Percentiles rank a stretch among this genome's conserved stretches.
phyloP scores from a whole-genome alignment of 2,888 invertebrate genomes.

The Yponomeuta sedellus region DNA sequence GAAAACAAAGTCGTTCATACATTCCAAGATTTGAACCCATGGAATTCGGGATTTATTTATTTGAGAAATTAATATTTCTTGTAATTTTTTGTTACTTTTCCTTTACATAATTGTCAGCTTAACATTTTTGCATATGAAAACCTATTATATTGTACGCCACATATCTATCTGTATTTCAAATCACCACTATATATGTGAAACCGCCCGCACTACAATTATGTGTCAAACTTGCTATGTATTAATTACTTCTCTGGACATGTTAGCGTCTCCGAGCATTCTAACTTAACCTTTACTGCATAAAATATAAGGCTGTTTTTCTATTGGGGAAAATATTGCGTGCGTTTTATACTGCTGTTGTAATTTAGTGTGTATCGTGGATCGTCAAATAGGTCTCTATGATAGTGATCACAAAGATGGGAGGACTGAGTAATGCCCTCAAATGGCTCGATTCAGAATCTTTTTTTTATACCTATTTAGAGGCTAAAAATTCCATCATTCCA shows the following conservation, averaged over 20 bases:
- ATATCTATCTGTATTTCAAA: not conserved
- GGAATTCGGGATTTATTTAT: too few relatives aligned
- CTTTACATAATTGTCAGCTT: too few relatives aligned
- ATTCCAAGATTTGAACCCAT: too few relatives aligned
- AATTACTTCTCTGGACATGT: not conserved
- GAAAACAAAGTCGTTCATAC: too few relatives aligned
- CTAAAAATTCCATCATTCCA: too few relatives aligned
- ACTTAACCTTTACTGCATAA: not conserved
- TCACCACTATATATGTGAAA: not conserved
- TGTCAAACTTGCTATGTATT: constrained; percentile 1
- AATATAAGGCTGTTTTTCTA: not conserved
- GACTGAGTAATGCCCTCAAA: not conserved
- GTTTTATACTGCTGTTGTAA: not conserved
- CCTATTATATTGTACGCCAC: not conserved
- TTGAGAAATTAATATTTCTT: too few relatives aligned
- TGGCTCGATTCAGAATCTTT: not conserved
- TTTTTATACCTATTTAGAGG: too few relatives aligned
- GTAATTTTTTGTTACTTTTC: too few relatives aligned
- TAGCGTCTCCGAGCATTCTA: not conserved
- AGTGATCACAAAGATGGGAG: not conserved
- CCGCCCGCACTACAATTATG: not conserved
- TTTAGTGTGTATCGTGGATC: not conserved
- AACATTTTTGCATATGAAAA: not conserved
- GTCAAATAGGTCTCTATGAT: not conserved
- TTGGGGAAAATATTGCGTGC: not conserved